Evolutionary conservation across 1,140 invertebrate genomes (phyloP).

Genomic region (Acromyrmex charruanus): DNA sequence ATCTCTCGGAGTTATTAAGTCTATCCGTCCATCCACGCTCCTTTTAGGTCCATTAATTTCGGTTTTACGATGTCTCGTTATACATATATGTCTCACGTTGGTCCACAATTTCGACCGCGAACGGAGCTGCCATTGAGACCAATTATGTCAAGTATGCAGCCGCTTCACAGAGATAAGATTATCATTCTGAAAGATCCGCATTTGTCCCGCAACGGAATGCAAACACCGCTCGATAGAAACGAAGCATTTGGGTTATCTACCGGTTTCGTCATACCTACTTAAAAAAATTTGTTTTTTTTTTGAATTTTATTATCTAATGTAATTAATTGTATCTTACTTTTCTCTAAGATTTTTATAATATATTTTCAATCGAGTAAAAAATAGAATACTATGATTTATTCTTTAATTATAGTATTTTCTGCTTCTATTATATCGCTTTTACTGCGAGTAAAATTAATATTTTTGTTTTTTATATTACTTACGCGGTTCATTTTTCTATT

Average conservation of each 20-base stretch:
- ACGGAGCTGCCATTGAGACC: background rate
- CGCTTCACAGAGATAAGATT: conserved; percentile 65
- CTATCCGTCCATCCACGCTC: conserved; percentile 61
- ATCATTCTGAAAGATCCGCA: conserved; percentile 54
- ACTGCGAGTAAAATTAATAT: background rate
- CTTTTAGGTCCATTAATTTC: conserved; percentile 69
- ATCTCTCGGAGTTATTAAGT: conserved; percentile 73
- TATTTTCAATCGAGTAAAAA: background rate
- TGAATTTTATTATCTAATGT: background rate
- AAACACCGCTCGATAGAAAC: background rate
- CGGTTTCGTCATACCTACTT: background rate
- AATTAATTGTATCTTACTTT: background rate
- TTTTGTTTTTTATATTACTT: background rate
- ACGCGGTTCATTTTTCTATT: background rate
- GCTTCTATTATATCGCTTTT: background rate
- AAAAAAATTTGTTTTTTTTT: background rate
- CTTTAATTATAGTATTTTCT: background rate
- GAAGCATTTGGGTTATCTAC: conserved; percentile 24
- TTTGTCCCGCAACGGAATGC: conserved; percentile 30
- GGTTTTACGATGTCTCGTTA: conserved; percentile 66
- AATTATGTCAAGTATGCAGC: conserved; percentile 59
- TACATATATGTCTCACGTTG: conserved; percentile 16
- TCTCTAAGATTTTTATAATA: too few relatives aligned
- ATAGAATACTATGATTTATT: background rate
- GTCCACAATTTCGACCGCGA: conserved; percentile 37